Conservation (phyloP, 2,113 vertebrate species). For the Pseudolaguvia tuberculata region DNA sequence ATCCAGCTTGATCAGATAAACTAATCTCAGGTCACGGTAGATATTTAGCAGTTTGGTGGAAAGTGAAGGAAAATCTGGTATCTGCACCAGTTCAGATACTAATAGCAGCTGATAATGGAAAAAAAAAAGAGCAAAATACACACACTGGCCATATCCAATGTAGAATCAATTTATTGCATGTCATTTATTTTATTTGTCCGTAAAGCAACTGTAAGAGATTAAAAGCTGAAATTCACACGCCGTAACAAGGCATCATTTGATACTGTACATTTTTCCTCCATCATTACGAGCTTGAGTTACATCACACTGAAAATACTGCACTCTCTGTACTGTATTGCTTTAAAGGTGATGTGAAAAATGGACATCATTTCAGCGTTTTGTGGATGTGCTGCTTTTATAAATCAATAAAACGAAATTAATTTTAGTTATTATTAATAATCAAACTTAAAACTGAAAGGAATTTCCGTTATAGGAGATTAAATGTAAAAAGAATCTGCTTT, state of each 20-base stretch:
- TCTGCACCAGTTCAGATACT: slow-evolving; percentile 5
- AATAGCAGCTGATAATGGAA: not conserved
- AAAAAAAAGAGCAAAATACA: not conserved
- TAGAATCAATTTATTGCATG: slow-evolving; percentile 79
- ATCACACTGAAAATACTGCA: slow-evolving; percentile 60
- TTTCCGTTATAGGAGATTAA: not conserved
- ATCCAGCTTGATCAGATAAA: not conserved
- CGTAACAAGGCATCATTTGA: slow-evolving; percentile 55
- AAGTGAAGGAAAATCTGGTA: slow-evolving; percentile 17
- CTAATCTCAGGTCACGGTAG: not conserved
- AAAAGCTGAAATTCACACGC: slow-evolving; percentile 70
- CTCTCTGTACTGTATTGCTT: slow-evolving; percentile 42
- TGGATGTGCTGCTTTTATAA: not conserved
- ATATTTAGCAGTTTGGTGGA: not conserved
- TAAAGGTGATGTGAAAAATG: not conserved
- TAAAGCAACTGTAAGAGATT: slow-evolving; percentile 60
- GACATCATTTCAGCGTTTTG: not conserved
- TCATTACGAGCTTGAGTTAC: slow-evolving; percentile 26
- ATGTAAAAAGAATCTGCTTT: not conserved
- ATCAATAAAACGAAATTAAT: not conserved
- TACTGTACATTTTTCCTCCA: slow-evolving; percentile 38
- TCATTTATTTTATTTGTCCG: slow-evolving; percentile 60
- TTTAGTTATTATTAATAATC: not conserved
- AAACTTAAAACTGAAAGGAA: not conserved
- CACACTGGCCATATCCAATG: slow-evolving; percentile 41